Evolutionary conservation across 2,888 invertebrate genomes (phyloP).

Genomic region (Acheta domesticus): DNA sequence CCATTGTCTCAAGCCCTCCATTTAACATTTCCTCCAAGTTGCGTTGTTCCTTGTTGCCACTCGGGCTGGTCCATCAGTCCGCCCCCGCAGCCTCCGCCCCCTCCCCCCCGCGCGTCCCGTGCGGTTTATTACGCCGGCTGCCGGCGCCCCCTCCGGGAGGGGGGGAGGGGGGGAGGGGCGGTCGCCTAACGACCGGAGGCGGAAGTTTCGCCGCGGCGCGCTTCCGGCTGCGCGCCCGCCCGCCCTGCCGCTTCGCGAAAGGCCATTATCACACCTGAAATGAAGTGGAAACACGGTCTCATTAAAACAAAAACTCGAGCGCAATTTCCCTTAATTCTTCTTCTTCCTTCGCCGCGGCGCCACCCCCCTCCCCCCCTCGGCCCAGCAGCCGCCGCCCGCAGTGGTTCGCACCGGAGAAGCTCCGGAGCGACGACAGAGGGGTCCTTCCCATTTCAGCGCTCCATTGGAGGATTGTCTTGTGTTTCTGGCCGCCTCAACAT

Average conservation of each 20-base stretch:
- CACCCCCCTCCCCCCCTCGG: too few species aligned
- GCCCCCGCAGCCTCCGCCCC: too few species aligned
- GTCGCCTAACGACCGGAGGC: constrained; percentile 10
- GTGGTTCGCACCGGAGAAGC: too few species aligned
- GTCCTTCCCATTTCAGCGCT: too few species aligned
- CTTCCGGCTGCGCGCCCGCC: background rate
- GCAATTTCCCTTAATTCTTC: constrained; percentile 12
- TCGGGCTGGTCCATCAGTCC: too few species aligned
- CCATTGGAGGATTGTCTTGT: too few species aligned
- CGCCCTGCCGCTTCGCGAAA: constrained; percentile 20
- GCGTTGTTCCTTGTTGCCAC: too few species aligned
- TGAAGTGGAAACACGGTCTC: constrained; percentile 31
- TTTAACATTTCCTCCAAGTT: too few species aligned
- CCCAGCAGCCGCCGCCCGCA: too few species aligned
- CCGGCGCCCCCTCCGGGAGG: background rate
- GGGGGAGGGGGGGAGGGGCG: background rate
- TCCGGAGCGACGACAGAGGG: too few species aligned
- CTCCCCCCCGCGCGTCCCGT: background rate
- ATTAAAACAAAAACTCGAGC: constrained; percentile 27
- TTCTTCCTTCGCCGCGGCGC: background rate
- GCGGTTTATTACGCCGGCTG: background rate
- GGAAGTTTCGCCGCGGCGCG: background rate
- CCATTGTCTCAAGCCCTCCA: too few species aligned
- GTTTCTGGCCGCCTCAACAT: too few species aligned
- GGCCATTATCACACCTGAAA: constrained; percentile 32